Percentiles rank a stretch among this genome's conserved stretches.
Evolutionary conservation across 2,797 vertebrate species (phyloP).

Genomic region (Sphenodon punctatus): DNA sequence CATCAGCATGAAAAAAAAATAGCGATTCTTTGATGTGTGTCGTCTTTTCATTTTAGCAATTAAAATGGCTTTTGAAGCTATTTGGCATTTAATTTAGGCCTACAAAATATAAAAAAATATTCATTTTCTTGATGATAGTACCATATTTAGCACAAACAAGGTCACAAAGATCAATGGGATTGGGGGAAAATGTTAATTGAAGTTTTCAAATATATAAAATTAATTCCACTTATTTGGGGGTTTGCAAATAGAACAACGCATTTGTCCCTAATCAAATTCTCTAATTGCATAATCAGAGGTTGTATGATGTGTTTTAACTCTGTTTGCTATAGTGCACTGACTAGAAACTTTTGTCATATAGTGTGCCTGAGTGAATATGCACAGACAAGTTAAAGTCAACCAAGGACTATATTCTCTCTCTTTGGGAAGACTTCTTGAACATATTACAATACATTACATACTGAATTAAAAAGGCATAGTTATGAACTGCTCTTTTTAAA

Average conservation of each 20-base stretch:
- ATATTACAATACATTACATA: background rate
- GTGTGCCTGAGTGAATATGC: background rate
- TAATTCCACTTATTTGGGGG: conserved; percentile 31
- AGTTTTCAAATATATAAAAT: conserved; percentile 51
- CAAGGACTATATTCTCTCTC: background rate
- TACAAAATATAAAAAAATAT: conserved; percentile 67
- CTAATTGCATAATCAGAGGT: conserved; percentile 19
- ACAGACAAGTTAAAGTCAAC: background rate
- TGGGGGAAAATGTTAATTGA: conserved; percentile 58
- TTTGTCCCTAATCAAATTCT: conserved; percentile 14
- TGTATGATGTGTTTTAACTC: background rate
- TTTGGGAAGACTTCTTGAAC: background rate
- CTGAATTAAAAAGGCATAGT: background rate
- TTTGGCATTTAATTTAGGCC: conserved; percentile 75
- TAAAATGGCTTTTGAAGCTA: conserved; percentile 78
- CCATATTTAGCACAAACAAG: conserved; percentile 75
- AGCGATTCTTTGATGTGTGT: conserved; percentile 75
- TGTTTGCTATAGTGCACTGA: background rate
- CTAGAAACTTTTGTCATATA: background rate
- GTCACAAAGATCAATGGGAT: conserved; percentile 63
- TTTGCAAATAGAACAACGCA: conserved; percentile 36
- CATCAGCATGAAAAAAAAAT: conserved; percentile 68
- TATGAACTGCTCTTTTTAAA: background rate
- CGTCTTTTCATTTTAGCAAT: conserved; percentile 80
- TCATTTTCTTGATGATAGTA: conserved; percentile 63